phyloP scores from a whole-genome alignment of 64 coral and sea anemone genomes.

The Actinia equina region DNA sequence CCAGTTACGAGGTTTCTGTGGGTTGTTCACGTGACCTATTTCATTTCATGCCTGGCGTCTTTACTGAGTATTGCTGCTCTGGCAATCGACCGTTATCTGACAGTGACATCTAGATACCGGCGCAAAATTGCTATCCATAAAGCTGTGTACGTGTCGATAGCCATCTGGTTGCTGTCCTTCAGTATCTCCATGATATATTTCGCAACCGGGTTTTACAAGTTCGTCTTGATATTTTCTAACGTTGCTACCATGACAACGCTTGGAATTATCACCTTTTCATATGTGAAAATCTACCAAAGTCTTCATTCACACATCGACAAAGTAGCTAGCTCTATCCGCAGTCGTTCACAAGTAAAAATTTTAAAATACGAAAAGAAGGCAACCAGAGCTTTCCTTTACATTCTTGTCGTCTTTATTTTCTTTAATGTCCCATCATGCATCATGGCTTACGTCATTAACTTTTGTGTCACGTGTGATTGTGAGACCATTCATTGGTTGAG shows the following conservation, averaged over 20 bases:
- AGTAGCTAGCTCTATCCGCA: neutral
- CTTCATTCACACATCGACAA: conserved; percentile 38
- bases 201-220: conserved; percentile 34
- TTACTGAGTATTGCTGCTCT: conserved; percentile 79
- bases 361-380: conserved; percentile 38
- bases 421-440: conserved; percentile 58
- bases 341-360: neutral
- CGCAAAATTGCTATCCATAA: conserved; percentile 22
- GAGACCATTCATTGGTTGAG: conserved; percentile 57
- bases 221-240: conserved; percentile 67
- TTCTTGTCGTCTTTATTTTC: conserved; percentile 47
- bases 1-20: conserved; percentile 48
- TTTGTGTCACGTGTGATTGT: conserved; percentile 58
- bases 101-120: conserved; percentile 33
- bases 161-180: conserved; percentile 43
- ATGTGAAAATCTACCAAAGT: conserved; percentile 36
- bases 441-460: conserved; percentile 60
- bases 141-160: conserved; percentile 2
- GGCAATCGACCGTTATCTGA: conserved; percentile 47
- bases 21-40: conserved; percentile 79
- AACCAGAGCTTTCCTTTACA: conserved; percentile 49
- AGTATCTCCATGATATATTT: conserved; percentile 50
- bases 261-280: conserved; percentile 24
- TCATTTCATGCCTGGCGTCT: conserved; percentile 68
- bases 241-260: conserved; percentile 34